Evolutionary conservation across 2,888 invertebrate species (phyloP), one percentile per base, ranked within the genome.

Genomic region (Onchidella celtica): DNA sequence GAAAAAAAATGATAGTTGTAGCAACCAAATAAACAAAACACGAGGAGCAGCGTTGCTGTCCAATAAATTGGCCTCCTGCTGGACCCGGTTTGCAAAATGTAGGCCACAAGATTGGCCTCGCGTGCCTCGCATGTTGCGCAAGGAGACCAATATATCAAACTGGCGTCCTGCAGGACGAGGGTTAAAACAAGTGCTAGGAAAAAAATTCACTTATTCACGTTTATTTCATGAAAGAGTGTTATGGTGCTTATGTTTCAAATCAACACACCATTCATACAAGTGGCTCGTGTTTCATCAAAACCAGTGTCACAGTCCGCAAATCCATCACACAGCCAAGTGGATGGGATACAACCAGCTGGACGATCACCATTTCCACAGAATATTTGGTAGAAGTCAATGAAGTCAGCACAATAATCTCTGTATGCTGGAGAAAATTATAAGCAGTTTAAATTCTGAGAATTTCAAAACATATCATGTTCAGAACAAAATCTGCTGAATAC

Each of bases 241-340:
- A 47, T 47, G 47, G 47, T 47, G 17, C 17, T 47, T 11, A 47
- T 11, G 47, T 6, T 6, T 47, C 9, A 6, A 47, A 47, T 47
- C 55, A 29, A 76, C 82, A 55, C 17, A 88, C 88, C 85, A 65
- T 84, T 82, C 32, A 63, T 65, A 80, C 89, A 89, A 27, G 89
- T 89, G n/a, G 88, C 88, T 14, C 70, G 27, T n/a, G 87, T 84
- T 79, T 89, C 89, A 81, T 89, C 89, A 24, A 81, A 72, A 65
- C 84, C 86, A 55, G 74, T 83, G 9, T 82, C 74, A 68, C 89
- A 89, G 63, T 89, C 88, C 27, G 68, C 40, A 14, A 69, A 63
- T 21, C 88, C 88, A 83, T 89, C 89, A 85, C 89, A 89, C 34
- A 88, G 27, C 87, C 87, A 88, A 9, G 75, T 61, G 9, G 69